phyloP scores from a whole-genome alignment of 2,113 vertebrate genomes.

The Pangasianodon gigas region DNA sequence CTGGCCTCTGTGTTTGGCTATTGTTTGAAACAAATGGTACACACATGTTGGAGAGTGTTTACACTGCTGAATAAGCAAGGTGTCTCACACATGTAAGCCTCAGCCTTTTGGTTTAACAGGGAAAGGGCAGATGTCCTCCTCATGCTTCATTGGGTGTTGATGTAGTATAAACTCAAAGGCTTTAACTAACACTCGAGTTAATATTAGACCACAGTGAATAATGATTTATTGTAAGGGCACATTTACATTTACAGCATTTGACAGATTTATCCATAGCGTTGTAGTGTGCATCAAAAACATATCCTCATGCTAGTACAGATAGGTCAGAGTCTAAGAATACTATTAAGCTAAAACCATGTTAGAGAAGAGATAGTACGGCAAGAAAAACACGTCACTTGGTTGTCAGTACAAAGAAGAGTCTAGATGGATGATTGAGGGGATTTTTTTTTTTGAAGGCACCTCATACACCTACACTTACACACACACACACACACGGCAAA shows the following conservation, averaged over 20 bases:
- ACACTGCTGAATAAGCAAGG: constrained; percentile 51
- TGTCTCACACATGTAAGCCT: constrained; percentile 58
- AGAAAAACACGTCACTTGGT: not conserved
- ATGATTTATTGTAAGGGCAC: constrained; percentile 66
- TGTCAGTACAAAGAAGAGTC: not conserved
- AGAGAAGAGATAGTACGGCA: not conserved
- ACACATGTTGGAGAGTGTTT: constrained; percentile 46
- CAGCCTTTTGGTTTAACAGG: constrained; percentile 52
- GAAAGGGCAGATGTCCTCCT: constrained; percentile 71
- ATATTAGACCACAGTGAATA: constrained; percentile 17
- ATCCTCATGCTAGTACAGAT: not conserved
- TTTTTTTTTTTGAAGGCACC: not conserved
- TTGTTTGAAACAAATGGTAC: constrained; percentile 41
- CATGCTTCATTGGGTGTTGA: constrained; percentile 68
- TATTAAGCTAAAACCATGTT: not conserved
- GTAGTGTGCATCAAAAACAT: not conserved
- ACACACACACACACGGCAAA: not conserved
- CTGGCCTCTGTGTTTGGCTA: constrained; percentile 14
- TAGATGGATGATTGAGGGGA: not conserved
- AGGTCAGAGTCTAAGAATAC: not conserved
- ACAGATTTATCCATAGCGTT: not conserved
- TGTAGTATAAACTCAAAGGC: constrained; percentile 65
- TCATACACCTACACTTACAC: not conserved
- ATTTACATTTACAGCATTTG: constrained; percentile 29
- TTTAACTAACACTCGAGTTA: constrained; percentile 56